Conservation (phyloP, 1,140 invertebrate genomes). For the Neodiprion virginianus region DNA sequence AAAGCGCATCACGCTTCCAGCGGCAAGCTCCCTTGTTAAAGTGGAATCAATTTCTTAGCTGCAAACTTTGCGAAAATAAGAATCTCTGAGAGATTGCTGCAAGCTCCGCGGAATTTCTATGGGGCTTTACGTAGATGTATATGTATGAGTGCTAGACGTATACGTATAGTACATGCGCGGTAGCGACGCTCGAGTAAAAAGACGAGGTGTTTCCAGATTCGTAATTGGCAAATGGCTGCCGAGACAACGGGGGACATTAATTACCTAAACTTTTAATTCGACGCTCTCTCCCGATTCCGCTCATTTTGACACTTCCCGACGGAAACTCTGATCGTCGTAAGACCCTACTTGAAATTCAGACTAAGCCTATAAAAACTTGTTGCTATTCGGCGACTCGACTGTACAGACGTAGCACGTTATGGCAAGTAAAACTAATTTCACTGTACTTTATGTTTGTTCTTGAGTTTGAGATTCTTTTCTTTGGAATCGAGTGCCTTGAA, state of each 20-base stretch:
- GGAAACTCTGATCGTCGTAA: neutral
- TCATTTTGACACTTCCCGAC: neutral
- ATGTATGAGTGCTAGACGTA: no score
- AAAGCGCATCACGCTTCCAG: no score
- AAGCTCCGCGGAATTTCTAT: neutral
- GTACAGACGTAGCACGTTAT: no score
- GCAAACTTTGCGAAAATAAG: slow-evolving; percentile 5
- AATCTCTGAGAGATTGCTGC: slow-evolving; percentile 5
- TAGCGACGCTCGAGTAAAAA: neutral
- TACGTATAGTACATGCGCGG: neutral
- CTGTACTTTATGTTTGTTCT: no score
- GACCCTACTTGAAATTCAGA: neutral
- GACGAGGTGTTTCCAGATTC: neutral
- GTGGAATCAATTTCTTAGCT: slow-evolving; percentile 2
- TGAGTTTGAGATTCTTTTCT: no score
- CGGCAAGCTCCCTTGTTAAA: neutral
- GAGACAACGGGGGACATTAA: slow-evolving; percentile 2
- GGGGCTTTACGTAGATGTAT: neutral
- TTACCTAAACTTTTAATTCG: slow-evolving; percentile 3
- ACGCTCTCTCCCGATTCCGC: neutral
- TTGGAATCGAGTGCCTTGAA: no score
- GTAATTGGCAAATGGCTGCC: slow-evolving; percentile 5
- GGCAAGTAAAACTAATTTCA: no score
- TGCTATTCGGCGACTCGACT: no score
- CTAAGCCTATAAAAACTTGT: no score